These are phyloP conservation scores for Achatina immaculata DNA, from an alignment of 1,140 invertebrate species.

Conservation along the genomic window DNA sequence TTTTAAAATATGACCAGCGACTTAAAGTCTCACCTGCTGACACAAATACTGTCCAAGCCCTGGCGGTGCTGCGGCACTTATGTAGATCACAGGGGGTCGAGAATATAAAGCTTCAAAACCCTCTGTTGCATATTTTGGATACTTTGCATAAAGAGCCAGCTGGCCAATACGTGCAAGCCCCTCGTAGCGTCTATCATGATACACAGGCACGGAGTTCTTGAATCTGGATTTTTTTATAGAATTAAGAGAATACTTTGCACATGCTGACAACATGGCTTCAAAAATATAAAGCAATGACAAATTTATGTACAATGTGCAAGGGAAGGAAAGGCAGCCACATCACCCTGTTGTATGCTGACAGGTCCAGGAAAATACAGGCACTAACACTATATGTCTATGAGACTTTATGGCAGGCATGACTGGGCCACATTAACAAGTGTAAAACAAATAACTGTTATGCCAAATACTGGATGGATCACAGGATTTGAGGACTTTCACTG, in stretches of 20 bases:
- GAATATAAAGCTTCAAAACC: conserved; percentile 82
- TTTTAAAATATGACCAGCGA: too few relatives aligned
- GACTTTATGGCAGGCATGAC: too few relatives aligned
- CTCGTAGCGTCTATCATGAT: conserved; percentile 84
- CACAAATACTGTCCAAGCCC: conserved; percentile 85
- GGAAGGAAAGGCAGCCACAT: too few relatives aligned
- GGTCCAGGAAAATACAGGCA: too few relatives aligned
- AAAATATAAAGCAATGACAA: not conserved
- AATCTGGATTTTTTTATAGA: conserved; percentile 70
- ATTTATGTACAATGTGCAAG: too few relatives aligned
- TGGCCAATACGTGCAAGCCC: conserved; percentile 83
- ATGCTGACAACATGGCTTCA: not conserved
- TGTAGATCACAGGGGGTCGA: conserved; percentile 85
- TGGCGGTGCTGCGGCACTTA: conserved; percentile 81
- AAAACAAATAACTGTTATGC: too few relatives aligned
- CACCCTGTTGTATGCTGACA: too few relatives aligned
- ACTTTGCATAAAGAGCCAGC: conserved; percentile 84
- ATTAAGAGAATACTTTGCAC: not conserved
- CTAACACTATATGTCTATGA: too few relatives aligned
- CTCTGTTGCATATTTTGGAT: conserved; percentile 84
- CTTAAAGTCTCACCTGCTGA: conserved; percentile 76
- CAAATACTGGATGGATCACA: too few relatives aligned
- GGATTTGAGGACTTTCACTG: too few relatives aligned
- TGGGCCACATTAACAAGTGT: too few relatives aligned
- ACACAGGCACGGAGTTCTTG: conserved; percentile 80